Percentiles rank a stretch among this genome's conserved stretches.
Evolutionary conservation across 37 sponge, comb jelly and placozoan species (phyloP).

Genomic region (Ianthella basta): DNA sequence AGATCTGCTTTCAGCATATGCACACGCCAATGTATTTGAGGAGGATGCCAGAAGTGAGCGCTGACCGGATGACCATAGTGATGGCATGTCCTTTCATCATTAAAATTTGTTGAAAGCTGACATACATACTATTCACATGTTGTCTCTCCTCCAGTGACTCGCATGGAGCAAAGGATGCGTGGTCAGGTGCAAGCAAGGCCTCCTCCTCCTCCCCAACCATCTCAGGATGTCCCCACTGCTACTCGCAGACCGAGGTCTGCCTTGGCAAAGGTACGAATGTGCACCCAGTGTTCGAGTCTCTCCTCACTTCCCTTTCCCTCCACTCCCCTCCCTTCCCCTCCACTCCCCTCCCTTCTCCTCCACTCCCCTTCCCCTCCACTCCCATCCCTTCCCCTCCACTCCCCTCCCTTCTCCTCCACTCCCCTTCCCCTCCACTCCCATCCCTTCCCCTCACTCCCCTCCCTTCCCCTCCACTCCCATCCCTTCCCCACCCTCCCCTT

Average conservation of each 20-base stretch:
- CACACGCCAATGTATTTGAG: slow-evolving; percentile 22
- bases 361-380: too few relatives aligned
- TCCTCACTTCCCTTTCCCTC: too few relatives aligned
- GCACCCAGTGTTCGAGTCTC: background rate
- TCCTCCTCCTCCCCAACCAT: background rate
- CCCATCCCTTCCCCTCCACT: too few relatives aligned
- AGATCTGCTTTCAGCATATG: background rate
- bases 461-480: too few relatives aligned
- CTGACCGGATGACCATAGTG: background rate
- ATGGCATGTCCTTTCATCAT: too few relatives aligned
- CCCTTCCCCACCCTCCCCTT: too few relatives aligned
- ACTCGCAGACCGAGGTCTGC: slow-evolving; percentile 22
- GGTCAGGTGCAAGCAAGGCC: background rate
- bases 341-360: too few relatives aligned
- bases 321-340: too few relatives aligned
- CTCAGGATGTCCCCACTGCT: background rate
- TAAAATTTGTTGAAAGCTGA: background rate
- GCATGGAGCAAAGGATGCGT: slow-evolving; percentile 5
- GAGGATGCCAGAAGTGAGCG: slow-evolving; percentile 10
- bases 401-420: too few relatives aligned
- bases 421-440: too few relatives aligned
- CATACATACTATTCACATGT: background rate
- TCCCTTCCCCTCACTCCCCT: too few relatives aligned
- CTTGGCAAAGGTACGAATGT: slow-evolving; percentile 7
- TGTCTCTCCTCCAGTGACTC: background rate